Conservation (phyloP, 2,888 invertebrate species). For the Malthinus flaveolus region DNA sequence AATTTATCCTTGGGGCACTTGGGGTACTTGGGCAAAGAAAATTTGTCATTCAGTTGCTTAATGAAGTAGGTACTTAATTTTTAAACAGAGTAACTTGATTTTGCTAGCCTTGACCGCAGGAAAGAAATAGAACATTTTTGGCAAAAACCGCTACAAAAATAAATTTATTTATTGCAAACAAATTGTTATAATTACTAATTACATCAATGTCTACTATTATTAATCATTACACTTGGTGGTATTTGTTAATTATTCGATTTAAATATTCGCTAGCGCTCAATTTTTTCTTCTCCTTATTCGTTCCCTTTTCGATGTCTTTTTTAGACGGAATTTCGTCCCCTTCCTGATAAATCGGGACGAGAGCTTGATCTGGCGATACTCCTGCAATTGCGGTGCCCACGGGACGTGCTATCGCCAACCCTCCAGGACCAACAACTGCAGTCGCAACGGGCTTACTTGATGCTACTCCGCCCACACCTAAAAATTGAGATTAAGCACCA, state of each 20-base stretch:
- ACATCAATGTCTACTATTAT: too few relatives aligned
- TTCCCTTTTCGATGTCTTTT: constrained; percentile 23
- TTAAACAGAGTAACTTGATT: too few relatives aligned
- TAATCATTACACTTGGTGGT: constrained; percentile 42
- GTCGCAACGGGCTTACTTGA: constrained; percentile 72
- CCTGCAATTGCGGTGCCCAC: constrained; percentile 77
- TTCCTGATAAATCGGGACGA: constrained; percentile 44
- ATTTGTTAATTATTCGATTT: constrained; percentile 50
- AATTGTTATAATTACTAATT: too few relatives aligned
- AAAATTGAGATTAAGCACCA: constrained; percentile 31
- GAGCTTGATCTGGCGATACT: constrained; percentile 58
- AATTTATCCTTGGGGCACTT: too few relatives aligned
- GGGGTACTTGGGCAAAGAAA: too few relatives aligned
- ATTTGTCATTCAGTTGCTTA: too few relatives aligned
- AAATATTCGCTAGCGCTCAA: constrained; percentile 43
- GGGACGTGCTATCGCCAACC: constrained; percentile 71
- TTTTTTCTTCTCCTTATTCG: constrained; percentile 28
- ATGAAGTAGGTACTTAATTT: too few relatives aligned
- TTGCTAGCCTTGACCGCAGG: too few relatives aligned
- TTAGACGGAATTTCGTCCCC: constrained; percentile 19
- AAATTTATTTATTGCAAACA: too few relatives aligned
- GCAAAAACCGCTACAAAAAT: too few relatives aligned
- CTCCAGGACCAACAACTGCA: constrained; percentile 70
- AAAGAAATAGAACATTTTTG: too few relatives aligned
- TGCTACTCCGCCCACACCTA: constrained; percentile 72